Base-by-base conservation (phyloP, 1,140 invertebrate species). In the Hypsibius dujardini region DNA sequence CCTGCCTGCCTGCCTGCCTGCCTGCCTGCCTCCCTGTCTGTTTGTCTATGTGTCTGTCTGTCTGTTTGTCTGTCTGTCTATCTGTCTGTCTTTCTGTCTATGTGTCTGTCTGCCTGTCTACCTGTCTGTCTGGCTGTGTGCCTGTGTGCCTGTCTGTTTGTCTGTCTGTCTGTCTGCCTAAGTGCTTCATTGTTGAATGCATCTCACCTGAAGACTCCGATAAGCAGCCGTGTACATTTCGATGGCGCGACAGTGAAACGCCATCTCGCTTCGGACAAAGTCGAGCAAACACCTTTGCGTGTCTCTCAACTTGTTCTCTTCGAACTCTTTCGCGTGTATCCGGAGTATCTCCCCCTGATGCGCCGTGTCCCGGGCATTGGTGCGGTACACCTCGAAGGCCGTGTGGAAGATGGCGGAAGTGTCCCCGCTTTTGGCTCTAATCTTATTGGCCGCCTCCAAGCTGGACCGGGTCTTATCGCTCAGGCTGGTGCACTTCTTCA, bases 221-320 rank as follows among this genome's bases (percentile, higher is more conserved):
- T 7, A 12, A 42, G 62, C 62, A 7, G 62, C 62, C 42, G 62
- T 67, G 42, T 42, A 67, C 62, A 45, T 67, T 42, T 67, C 62
- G 3, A 67, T 3, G 7, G 62, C 62, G 7, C 62, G 12, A 15
- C 12, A 15, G 62, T 67, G 62, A 45, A 67, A 67, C 12, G 45
- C 45, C 12, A 67, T 12, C 42, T 67, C 62, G 42, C 12, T 15
- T 45, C 7, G 12, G 42, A 42, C 62, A 67, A 67, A 67, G 42
- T 67, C 42, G 45, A 7, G 42, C 12, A 67, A 42, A 15, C 12
- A 7, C 7, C 3, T 45, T 42, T 67, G 12, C 42, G 45, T 15
- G 3, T 67, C 12, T 3, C 45, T 3, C 12, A 67, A 42, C 45
- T 67, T 67, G 3, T 12, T 67, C 42, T 12, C 62, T 67, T 67